Conservation (phyloP, 2,797 vertebrate genomes). For the Parambassis ranga region DNA sequence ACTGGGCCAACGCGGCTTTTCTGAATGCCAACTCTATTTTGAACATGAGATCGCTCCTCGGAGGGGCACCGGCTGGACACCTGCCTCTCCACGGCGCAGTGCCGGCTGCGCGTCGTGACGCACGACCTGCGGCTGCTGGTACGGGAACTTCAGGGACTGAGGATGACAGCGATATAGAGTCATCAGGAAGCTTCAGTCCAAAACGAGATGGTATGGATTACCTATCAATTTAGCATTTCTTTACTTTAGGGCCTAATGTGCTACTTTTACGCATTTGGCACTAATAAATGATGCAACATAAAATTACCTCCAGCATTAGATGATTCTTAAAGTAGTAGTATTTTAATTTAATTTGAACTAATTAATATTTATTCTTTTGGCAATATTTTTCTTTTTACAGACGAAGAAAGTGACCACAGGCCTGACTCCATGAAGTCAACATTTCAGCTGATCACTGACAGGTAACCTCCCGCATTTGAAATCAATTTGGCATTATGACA, state of each 20-base stretch:
- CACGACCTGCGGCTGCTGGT: slow-evolving; percentile 75
- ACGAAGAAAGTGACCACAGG: slow-evolving; percentile 89
- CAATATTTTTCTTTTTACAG: slow-evolving; percentile 59
- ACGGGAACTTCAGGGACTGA: slow-evolving; percentile 79
- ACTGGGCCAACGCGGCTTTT: slow-evolving; percentile 96
- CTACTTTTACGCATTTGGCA: not conserved
- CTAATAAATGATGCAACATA: not conserved
- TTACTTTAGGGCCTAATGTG: not conserved
- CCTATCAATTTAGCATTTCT: not conserved
- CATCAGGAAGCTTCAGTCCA: slow-evolving; percentile 87
- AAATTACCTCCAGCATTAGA: not conserved
- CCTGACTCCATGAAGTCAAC: slow-evolving; percentile 89
- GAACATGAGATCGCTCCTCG: slow-evolving; percentile 93
- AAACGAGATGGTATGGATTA: slow-evolving; percentile 87
- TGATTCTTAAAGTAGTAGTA: not conserved
- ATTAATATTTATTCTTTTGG: not conserved
- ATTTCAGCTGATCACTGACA: slow-evolving; percentile 94
- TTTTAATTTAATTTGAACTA: not conserved
- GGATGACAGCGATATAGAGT: slow-evolving; percentile 87
- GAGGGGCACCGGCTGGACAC: slow-evolving; percentile 85
- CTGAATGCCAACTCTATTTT: slow-evolving; percentile 93
- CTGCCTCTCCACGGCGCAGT: slow-evolving; percentile 85
- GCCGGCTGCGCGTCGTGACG: slow-evolving; percentile 73
- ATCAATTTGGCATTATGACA: slow-evolving; percentile 43
- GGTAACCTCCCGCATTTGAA: slow-evolving; percentile 79